A percentile compares a stretch with the other conserved stretches of the same genome.
These are phyloP conservation scores for Conus canariensis DNA, from an alignment of 2,888 invertebrate species.

Conservation along the genomic window DNA sequence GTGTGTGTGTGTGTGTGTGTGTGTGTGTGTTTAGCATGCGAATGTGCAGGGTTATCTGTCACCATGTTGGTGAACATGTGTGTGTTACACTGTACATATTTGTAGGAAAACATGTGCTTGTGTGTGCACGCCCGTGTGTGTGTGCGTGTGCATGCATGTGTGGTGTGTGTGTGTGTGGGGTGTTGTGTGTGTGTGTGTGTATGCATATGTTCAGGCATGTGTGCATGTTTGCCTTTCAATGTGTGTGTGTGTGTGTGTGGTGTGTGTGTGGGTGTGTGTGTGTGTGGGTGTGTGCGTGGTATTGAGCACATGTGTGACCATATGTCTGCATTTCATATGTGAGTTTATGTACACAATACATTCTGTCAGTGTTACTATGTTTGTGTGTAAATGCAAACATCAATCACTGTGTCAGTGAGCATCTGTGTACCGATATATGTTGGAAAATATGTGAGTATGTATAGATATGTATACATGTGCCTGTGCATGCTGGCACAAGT, in stretches of 20 bases:
- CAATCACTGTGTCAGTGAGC: neutral
- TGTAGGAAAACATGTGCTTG: no score
- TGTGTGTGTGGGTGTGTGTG: neutral
- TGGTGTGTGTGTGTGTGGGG: neutral
- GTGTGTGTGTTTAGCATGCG: no score
- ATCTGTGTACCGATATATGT: neutral
- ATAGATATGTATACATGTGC: neutral
- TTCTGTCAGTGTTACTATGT: no score
- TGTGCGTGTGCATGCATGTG: neutral
- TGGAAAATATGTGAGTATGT: neutral
- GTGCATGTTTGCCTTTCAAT: neutral
- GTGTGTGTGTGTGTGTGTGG: conserved; percentile 5
- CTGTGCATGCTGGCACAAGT: neutral
- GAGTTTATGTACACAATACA: no score
- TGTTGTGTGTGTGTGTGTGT: neutral
- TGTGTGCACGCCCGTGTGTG: no score
- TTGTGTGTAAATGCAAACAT: no score
- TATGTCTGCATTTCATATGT: no score
- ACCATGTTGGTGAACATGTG: no score
- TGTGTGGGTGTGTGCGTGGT: neutral
- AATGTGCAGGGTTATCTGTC: no score
- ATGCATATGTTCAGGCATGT: neutral
- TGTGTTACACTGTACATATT: no score
- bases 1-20: no score
- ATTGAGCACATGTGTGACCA: no score